Base-by-base conservation (phyloP, 2,113 vertebrate genomes). In the Chaenogobius annularis region DNA sequence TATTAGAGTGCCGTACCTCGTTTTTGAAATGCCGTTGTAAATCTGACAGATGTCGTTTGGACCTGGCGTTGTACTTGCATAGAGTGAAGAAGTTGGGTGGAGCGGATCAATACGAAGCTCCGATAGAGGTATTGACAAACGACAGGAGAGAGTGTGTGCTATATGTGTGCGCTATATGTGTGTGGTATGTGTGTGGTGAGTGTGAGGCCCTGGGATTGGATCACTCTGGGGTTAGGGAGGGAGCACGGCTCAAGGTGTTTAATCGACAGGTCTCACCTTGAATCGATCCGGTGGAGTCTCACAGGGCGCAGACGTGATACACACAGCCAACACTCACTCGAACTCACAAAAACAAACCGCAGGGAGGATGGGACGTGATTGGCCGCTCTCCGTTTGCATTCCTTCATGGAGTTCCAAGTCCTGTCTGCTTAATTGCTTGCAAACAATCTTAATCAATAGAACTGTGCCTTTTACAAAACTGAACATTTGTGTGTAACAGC, bases 221-320 rank as follows among this genome's bases (percentile, higher is more conserved):
- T 88, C 88, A 81, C 84, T 88, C 83, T n/a, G 72, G 78, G 88
- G 85, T 87, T 90, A 89, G 84, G 82, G 79, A 79, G 82, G 89
- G 88, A 89, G 87, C 85, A 85, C 72, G 70, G 83, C 85, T 89
- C 87, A 88, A 83, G 88, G 90, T 90, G 87, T 88, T 91, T 89
- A 90, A 92, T 92, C 87, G 88, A 92, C 91, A 90, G 83, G 78
- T 84, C 86, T 88, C 88, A 91, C 87, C 88, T 91, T 86, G 84
- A 88, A 92, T 92, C 83, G 91, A 92, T 90, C 63, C 79, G 77
- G 72, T 78, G 73, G 78, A 79, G 75, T 85, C 85, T 84, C 78
- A 40, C 84, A 85, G 81, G 80, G 81, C 77, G 76, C 61, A 81
- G 72, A 88, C 84, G 82, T 85, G 85, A 89, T 85, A 81, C 85